Evolutionary conservation across 2,888 invertebrate species (phyloP), one percentile per base, ranked within the genome.

Genomic region (Pocota personata): DNA sequence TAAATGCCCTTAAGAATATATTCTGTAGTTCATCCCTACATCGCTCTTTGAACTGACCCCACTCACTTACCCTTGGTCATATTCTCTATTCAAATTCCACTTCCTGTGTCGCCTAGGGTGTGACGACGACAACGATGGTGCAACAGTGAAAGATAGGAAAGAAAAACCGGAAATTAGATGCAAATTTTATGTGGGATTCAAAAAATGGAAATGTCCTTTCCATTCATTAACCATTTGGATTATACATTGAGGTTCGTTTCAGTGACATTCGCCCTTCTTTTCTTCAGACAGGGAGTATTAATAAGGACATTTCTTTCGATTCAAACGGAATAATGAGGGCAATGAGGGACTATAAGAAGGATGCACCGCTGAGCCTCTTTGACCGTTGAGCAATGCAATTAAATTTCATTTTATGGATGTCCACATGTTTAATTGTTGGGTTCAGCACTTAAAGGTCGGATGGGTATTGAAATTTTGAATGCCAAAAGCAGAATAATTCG

Each of bases 171-270:
- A 91, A 91, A 91, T 91, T 91, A 91, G 92, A 91, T 91, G 91
- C 91, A 91, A 91, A 91, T 92, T 90, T 91, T 91, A 92, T 91
- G 91, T 91, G 91, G 92, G 91, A 91, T 90, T 91, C 90, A 8
- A 77, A 72, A 77, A 82, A 88, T 89, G 88, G 89, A 88, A 89
- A 89, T 90, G 89, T 91, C 91, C 91, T 91, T 90, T 88, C 87
- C 88, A 88, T 80, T 86, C 86, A 86, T 86, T 86, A 86, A 82
- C 71, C 62, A 66, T 21, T 72, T 67, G 86, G 76, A 82, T 72
- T 60, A 82, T 64, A 64, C 43, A 24, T 10, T 30, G 30, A 40
- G 30, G 12, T 60, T 43, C 24, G 50, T 73, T 43, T 40, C 50
- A 1, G 43, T 58, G 66, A 58, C 19, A 12, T 57, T 72, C n/a